Conservation (phyloP, 2,888 invertebrate species). For the Apodemia duryi region DNA sequence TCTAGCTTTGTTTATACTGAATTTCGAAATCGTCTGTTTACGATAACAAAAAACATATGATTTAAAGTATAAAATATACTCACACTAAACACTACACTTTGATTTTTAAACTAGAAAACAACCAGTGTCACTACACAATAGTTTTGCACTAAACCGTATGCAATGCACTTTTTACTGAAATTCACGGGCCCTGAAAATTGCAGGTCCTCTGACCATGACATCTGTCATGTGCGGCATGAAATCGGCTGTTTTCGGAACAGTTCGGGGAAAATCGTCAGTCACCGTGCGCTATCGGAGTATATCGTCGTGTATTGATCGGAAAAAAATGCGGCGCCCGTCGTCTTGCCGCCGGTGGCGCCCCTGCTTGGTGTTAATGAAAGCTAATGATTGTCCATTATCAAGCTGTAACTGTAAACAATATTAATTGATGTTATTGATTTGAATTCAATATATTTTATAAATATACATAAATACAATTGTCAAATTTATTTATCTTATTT, state of each 20-base stretch:
- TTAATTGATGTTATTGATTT: conserved; percentile 76
- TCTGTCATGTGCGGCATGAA: conserved; percentile 61
- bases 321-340: conserved; percentile 56
- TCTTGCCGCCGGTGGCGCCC: conserved; percentile 71
- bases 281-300: conserved; percentile 41
- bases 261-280: conserved; percentile 32
- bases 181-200: conserved; percentile 68
- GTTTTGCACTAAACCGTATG: conserved; percentile 36
- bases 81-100: conserved; percentile 46
- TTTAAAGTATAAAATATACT: conserved; percentile 39
- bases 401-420: conserved; percentile 61
- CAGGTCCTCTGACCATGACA: conserved; percentile 68
- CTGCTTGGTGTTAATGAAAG: conserved; percentile 65
- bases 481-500: too few relatives aligned
- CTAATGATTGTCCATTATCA: conserved; percentile 75
- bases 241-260: conserved; percentile 30
- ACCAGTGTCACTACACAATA: conserved; percentile 40
- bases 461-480: too few relatives aligned
- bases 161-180: conserved; percentile 44
- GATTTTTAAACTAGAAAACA: conserved; percentile 36
- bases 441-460: too few relatives aligned
- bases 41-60: conserved; percentile 8
- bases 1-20: neutral
- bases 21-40: neutral
- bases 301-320: conserved; percentile 58